phyloP scores from a whole-genome alignment of 1,140 invertebrate genomes.

The Pseudomyrmex gracilis region DNA sequence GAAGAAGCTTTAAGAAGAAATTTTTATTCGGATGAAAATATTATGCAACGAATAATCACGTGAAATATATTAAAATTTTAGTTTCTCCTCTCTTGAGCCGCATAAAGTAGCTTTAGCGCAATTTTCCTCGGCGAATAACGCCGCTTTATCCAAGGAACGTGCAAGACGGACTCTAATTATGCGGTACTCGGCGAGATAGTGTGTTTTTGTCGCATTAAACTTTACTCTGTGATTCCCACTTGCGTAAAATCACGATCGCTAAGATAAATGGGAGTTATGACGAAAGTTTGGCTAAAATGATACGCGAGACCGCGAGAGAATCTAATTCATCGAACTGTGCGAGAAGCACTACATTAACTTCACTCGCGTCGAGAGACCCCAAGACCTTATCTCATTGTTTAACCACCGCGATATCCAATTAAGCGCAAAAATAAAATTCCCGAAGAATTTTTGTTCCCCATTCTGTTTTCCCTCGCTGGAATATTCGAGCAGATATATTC shows the following conservation, averaged over 20 bases:
- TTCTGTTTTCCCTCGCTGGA: neutral
- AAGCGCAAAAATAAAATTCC: neutral
- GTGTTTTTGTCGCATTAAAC: constrained; percentile 50
- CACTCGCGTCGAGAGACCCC: neutral
- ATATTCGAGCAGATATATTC: neutral
- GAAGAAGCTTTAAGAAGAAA: neutral
- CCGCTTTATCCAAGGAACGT: constrained; percentile 8
- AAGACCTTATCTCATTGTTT: constrained; percentile 15
- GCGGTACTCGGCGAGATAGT: neutral
- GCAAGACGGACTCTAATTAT: constrained; percentile 21
- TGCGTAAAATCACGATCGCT: constrained; percentile 17
- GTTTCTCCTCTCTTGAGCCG: neutral
- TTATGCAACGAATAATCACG: neutral
- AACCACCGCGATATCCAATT: constrained; percentile 28
- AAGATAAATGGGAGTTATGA: constrained; percentile 42
- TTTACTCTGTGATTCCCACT: constrained; percentile 36
- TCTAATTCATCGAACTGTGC: constrained; percentile 42
- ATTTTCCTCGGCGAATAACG: neutral
- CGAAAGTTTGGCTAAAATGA: constrained; percentile 46
- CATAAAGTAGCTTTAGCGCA: neutral
- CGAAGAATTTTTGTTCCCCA: neutral
- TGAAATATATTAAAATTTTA: neutral
- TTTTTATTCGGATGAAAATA: neutral
- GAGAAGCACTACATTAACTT: constrained; percentile 12
- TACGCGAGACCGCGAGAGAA: constrained; percentile 16